Conservation (phyloP, 2,113 vertebrate species). For the Cyprichromis sp. region DNA sequence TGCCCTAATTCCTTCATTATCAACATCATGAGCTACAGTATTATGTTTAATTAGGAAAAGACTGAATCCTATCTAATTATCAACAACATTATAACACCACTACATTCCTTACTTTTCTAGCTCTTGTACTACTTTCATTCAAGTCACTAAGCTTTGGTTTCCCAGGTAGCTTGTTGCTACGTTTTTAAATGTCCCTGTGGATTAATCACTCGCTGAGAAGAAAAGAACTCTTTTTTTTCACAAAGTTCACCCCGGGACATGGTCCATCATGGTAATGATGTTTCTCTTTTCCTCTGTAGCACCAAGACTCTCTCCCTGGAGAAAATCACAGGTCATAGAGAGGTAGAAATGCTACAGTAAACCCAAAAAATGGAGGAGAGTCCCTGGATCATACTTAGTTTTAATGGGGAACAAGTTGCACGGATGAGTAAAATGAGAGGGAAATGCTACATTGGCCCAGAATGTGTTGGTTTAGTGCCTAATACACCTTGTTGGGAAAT, state of each 20-base stretch:
- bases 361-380: neutral
- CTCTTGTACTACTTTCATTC: neutral
- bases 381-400: neutral
- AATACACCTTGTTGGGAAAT: neutral
- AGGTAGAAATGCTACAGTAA: neutral
- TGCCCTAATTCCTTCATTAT: neutral
- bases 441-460: neutral
- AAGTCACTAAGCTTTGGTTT: neutral
- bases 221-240: constrained; percentile 5
- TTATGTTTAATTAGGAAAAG: neutral
- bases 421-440: neutral
- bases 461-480: neutral
- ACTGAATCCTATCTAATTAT: neutral
- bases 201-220: constrained; percentile 16
- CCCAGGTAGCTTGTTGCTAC: neutral
- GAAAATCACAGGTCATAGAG: neutral
- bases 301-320: constrained; percentile 2
- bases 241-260: constrained; percentile 20
- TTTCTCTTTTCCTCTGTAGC: constrained; percentile 18
- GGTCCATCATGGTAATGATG: constrained; percentile 9
- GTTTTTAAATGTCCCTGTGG: constrained; percentile 4
- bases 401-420: neutral
- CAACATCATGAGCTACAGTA: neutral
- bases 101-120: neutral
- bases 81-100: neutral